These are phyloP conservation scores for Nothobranchius kuhntae DNA, from an alignment of 2,113 vertebrate genomes.

Conservation along the genomic window DNA sequence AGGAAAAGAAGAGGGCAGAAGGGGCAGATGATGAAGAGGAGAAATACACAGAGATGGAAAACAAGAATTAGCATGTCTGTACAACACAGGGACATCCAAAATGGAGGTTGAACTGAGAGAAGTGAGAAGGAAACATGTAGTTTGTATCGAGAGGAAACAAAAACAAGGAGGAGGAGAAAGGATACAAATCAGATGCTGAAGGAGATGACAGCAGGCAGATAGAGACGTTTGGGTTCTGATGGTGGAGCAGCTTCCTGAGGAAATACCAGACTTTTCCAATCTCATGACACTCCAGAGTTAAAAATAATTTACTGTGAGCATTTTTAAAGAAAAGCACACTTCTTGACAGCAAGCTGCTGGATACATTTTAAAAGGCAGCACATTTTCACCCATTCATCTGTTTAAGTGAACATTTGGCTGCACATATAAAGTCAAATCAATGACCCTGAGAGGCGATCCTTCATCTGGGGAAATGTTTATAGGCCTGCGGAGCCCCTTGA, in stretches of 20 bases:
- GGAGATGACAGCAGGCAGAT: background rate
- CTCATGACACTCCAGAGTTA: constrained; percentile 7
- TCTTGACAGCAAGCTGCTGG: background rate
- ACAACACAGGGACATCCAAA: background rate
- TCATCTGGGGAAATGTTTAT: background rate
- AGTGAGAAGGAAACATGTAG: background rate
- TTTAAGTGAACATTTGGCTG: constrained; percentile 22
- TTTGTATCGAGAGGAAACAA: constrained; percentile 1
- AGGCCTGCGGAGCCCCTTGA: background rate
- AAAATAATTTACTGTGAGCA: background rate
- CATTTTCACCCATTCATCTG: background rate
- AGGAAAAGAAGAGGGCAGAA: background rate
- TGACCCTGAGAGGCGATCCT: background rate
- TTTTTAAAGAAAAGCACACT: background rate
- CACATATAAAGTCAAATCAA: constrained; percentile 17
- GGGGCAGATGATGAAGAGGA: constrained; percentile 18
- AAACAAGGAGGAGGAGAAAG: background rate
- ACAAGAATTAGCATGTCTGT: background rate
- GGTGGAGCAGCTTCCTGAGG: constrained; percentile 52
- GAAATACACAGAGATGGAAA: background rate
- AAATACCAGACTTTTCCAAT: constrained; percentile 58
- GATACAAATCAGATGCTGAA: background rate
- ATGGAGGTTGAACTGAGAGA: background rate
- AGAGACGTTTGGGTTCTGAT: constrained; percentile 8
- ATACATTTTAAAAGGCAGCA: background rate